Conservation (phyloP, 2,888 invertebrate genomes). For the Ophion slaviceki region DNA sequence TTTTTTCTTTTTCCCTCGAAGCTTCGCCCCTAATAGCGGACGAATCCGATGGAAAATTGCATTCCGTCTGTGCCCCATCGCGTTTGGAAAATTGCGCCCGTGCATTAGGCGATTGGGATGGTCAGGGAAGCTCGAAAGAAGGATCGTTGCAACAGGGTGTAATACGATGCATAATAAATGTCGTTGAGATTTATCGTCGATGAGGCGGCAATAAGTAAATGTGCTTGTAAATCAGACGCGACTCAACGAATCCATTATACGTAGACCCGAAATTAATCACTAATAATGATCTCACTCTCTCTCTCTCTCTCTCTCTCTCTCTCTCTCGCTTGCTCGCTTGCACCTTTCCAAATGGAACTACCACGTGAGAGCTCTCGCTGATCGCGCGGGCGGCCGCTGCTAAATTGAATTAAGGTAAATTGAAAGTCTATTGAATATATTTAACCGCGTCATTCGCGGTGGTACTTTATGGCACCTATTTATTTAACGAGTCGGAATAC, state of each 20-base stretch:
- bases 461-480: conserved; percentile 66
- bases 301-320: conserved; percentile 3
- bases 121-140: conserved; percentile 19
- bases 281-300: conserved; percentile 49
- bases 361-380: conserved; percentile 25
- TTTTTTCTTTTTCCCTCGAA: neutral
- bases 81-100: conserved; percentile 13
- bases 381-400: conserved; percentile 42
- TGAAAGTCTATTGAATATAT: conserved; percentile 67
- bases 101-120: conserved; percentile 36
- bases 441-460: conserved; percentile 61
- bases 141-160: conserved; percentile 8
- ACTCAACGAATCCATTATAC: conserved; percentile 1
- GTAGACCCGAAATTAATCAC: conserved; percentile 52
- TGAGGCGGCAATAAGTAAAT: conserved; percentile 45
- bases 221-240: conserved; percentile 42
- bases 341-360: conserved; percentile 24
- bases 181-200: conserved; percentile 40
- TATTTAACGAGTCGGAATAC: conserved; percentile 64
- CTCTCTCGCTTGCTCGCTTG: neutral
- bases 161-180: conserved; percentile 51
- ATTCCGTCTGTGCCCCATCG: neutral
- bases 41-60: neutral
- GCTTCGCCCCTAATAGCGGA: neutral
- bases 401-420: conserved; percentile 66